Conservation (phyloP, 2,888 invertebrate genomes). For the Cataglyphis cursor region DNA sequence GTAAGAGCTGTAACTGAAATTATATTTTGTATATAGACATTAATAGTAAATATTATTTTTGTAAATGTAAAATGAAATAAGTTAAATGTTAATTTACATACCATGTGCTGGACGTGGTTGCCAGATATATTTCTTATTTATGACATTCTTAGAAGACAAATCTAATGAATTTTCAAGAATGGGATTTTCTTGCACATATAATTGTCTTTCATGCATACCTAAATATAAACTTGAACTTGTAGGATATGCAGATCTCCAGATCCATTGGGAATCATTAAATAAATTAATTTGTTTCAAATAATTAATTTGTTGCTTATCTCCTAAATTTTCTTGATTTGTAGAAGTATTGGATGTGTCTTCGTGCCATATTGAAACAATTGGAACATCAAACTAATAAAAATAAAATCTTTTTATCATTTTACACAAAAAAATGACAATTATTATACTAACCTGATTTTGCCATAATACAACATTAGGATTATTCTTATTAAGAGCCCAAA, state of each 20-base stretch:
- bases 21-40: constrained; percentile 15
- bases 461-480: constrained; percentile 89
- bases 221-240: constrained; percentile 92
- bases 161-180: constrained; percentile 74
- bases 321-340: constrained; percentile 86
- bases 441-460: constrained; percentile 91
- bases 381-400: constrained; percentile 90
- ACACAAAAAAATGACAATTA: neutral
- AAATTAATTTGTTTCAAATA: constrained; percentile 89
- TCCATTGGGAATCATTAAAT: constrained; percentile 89
- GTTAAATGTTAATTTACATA: constrained; percentile 66
- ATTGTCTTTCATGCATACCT: constrained; percentile 94
- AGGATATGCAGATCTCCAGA: constrained; percentile 86
- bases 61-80: neutral
- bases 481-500: constrained; percentile 90
- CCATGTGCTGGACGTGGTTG: constrained; percentile 90
- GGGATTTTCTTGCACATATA: constrained; percentile 86
- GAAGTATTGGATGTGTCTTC: constrained; percentile 87
- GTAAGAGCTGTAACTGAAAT: constrained; percentile 69
- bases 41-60: neutral
- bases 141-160: constrained; percentile 53
- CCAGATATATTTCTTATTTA: constrained; percentile 90
- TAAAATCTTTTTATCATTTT: constrained; percentile 27
- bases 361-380: constrained; percentile 96
- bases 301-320: constrained; percentile 72